These are phyloP conservation scores for Trichonephila clavipes DNA, from an alignment of 1,140 invertebrate genomes.

Conservation along the genomic window DNA sequence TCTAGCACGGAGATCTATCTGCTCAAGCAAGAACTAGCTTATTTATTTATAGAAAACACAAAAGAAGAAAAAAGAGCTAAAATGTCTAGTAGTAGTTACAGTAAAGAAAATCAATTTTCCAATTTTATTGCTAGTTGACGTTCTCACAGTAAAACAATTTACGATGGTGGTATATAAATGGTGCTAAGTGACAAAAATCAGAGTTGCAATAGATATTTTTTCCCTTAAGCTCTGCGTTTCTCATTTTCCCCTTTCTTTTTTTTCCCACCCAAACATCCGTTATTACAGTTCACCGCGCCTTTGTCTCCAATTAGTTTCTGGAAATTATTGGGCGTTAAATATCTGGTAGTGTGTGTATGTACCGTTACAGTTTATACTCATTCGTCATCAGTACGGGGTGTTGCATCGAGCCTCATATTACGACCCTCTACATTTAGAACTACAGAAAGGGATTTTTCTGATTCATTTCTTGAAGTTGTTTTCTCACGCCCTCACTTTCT, in stretches of 20 bases:
- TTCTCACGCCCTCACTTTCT: background rate
- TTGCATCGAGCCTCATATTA: background rate
- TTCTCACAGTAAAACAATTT: background rate
- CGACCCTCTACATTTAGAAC: conserved; percentile 6
- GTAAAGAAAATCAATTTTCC: background rate
- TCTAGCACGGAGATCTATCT: too few relatives aligned
- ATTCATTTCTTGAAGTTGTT: background rate
- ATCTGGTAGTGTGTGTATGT: conserved; percentile 2
- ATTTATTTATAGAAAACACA: too few relatives aligned
- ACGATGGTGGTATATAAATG: background rate
- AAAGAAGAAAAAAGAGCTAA: too few relatives aligned
- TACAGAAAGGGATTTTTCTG: conserved; percentile 1
- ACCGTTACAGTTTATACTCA: background rate
- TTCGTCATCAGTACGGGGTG: conserved; percentile 28
- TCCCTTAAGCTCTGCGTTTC: background rate
- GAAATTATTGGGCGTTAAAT: conserved; percentile 71
- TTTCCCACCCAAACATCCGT: background rate
- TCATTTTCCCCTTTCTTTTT: background rate
- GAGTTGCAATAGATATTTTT: background rate
- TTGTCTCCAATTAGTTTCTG: conserved; percentile 60
- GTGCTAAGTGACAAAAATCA: conserved; percentile 36
- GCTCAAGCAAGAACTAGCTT: too few relatives aligned
- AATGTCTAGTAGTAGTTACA: background rate
- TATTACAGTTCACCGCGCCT: conserved; percentile 10
- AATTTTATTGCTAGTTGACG: background rate